Evolutionary conservation across 1,140 invertebrate species (phyloP), one percentile per base, ranked within the genome.

Genomic region (Drosophila sproati): DNA sequence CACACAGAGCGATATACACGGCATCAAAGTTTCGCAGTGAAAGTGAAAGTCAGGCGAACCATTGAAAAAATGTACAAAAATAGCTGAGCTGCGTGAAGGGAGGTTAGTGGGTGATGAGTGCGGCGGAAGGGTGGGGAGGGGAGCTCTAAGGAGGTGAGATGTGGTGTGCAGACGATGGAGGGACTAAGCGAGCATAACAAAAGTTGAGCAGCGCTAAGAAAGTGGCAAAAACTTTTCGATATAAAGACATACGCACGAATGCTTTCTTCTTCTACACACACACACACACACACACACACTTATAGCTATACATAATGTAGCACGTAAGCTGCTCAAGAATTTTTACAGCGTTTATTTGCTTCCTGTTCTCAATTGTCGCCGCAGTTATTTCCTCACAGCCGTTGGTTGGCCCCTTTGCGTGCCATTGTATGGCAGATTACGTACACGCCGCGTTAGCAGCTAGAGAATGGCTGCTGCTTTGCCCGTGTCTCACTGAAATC

Each of bases 211-310:
- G 47, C 78, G 60, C 72, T 68, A 82, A 72, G 83, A 87, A 82
- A 87, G 83, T 87, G 82, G 83, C 77, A 88, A 88, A 87, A 87
- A 87, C 48, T 87, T 87, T 87, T 86, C 57, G 79, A 88, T 86
- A 88, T 88, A 86, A 82, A 86, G 82, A 82, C 82, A 82, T 75
- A 86, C 82, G 82, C 82, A 86, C 82, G 82, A 87, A 69, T 87
- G 82, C 78, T 71, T 37, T 45, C 61, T 37, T 45, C 61, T 50
- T 12, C 41, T 10, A 64, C 52, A 29, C 70, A 35, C 45, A 47
- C 34, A 34, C 8, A 43, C 34, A 45, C 32, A 39, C 35, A 35
- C 48, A 55, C 12, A 3, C 31, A 67, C 74, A 59, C 35, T 62
- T 51, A 37, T 51, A 34, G 45, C 48, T 37, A 50, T 35, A 63